These are phyloP conservation scores for Epirrhoe alternata DNA, from an alignment of 2,888 invertebrate species.

Conservation along the genomic window DNA sequence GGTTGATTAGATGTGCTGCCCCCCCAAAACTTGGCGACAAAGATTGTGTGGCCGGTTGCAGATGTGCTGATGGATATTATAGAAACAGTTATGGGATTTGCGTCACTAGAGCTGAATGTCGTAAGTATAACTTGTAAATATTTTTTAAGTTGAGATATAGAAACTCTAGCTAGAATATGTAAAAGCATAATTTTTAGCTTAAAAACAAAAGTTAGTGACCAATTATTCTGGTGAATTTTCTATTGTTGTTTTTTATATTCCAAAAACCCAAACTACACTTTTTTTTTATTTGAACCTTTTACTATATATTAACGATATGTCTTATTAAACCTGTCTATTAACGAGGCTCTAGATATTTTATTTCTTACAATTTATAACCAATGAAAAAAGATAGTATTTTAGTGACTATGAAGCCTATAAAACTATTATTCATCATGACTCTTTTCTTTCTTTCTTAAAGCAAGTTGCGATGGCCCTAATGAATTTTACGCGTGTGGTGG, in stretches of 20 bases:
- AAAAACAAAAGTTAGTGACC: too few species aligned
- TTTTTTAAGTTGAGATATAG: not conserved
- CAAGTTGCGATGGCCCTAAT: conserved; percentile 17
- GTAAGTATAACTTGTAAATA: conserved; percentile 41
- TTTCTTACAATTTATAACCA: too few species aligned
- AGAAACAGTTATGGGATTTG: conserved; percentile 38
- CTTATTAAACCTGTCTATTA: too few species aligned
- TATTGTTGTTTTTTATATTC: too few species aligned
- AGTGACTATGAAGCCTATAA: too few species aligned
- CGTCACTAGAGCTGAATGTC: conserved; percentile 42
- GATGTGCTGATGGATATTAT: conserved; percentile 39
- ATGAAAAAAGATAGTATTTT: too few species aligned
- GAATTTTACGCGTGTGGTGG: conserved; percentile 49
- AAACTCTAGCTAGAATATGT: not conserved
- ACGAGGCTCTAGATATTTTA: too few species aligned
- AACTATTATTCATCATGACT: not conserved
- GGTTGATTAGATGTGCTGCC: conserved; percentile 42
- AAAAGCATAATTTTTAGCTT: too few species aligned
- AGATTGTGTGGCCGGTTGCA: conserved; percentile 49
- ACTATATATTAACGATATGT: too few species aligned
- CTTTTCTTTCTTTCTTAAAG: conserved; percentile 7
- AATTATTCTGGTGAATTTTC: too few species aligned
- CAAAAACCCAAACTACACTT: too few species aligned
- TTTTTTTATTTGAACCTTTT: too few species aligned
- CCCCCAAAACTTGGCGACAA: conserved; percentile 49